Conservation (phyloP, 2,888 invertebrate genomes). For the Hemicrepidius hirtus region DNA sequence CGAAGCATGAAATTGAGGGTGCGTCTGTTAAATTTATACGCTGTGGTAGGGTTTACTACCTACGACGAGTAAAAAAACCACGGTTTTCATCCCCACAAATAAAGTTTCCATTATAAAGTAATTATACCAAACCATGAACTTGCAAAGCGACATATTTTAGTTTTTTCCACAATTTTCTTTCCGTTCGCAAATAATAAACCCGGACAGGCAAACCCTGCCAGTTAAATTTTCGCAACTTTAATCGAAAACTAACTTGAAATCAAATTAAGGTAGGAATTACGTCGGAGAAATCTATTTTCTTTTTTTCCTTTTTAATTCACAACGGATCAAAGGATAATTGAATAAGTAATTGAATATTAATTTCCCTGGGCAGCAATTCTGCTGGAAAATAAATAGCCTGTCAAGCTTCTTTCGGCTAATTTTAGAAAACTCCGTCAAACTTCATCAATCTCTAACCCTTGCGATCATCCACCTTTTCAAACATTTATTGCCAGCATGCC, state of each 20-base stretch:
- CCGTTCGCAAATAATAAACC: not conserved
- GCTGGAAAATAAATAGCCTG: conserved; percentile 58
- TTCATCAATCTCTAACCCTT: conserved; percentile 72
- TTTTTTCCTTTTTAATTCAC: conserved; percentile 31
- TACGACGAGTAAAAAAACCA: conserved; percentile 5
- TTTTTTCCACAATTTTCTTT: conserved; percentile 4
- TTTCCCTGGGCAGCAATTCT: conserved; percentile 51
- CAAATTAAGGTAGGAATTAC: conserved; percentile 2
- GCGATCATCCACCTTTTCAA: conserved; percentile 97
- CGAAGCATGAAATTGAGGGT: conserved; percentile 35
- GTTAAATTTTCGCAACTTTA: not conserved
- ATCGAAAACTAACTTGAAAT: conserved; percentile 1
- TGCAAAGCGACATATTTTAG: conserved; percentile 1
- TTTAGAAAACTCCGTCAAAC: conserved; percentile 55
- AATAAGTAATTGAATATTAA: conserved; percentile 60
- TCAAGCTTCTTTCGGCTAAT: conserved; percentile 48
- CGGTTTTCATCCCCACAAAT: not conserved
- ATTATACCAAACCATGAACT: conserved; percentile 18
- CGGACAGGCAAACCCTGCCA: not conserved
- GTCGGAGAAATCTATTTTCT: conserved; percentile 3
- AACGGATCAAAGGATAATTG: conserved; percentile 54
- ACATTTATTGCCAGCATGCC: conserved; percentile 70
- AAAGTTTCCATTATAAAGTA: conserved; percentile 28
- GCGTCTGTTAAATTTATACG: conserved; percentile 29
- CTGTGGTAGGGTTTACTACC: conserved; percentile 16